Conservation (phyloP, 2,113 vertebrate species). For the Psephotus haematonotus region DNA sequence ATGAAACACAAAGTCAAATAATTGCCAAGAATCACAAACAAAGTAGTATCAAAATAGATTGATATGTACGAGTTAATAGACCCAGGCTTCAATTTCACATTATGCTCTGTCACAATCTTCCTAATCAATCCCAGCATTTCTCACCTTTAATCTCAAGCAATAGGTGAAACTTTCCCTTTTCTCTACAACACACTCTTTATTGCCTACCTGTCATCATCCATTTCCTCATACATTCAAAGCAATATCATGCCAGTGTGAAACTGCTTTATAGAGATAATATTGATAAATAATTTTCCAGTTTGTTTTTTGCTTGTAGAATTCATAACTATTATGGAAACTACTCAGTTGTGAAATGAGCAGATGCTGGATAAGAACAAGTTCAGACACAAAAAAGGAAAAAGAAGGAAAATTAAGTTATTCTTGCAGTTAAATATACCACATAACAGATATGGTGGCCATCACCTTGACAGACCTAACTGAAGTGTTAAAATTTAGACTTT, state of each 20-base stretch:
- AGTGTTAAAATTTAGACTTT: not conserved
- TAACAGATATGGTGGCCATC: not conserved
- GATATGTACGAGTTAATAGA: not conserved
- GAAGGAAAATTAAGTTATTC: not conserved
- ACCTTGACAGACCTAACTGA: not conserved
- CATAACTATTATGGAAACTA: not conserved
- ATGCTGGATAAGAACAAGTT: not conserved
- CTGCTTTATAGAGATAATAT: not conserved
- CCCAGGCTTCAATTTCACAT: not conserved
- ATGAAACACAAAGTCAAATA: not conserved
- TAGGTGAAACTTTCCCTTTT: not conserved
- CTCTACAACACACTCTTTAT: not conserved
- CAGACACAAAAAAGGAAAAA: not conserved
- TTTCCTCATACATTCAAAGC: not conserved
- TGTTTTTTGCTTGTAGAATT: not conserved
- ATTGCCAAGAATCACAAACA: not conserved
- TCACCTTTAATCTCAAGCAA: not conserved
- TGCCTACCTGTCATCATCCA: not conserved
- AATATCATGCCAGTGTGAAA: not conserved
- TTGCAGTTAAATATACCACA: not conserved
- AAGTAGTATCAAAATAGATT: not conserved
- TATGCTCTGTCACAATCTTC: not conserved
- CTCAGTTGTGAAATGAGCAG: not conserved
- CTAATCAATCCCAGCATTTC: not conserved
- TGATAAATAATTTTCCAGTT: conserved; percentile 22